These are phyloP conservation scores for Zosterops hypoxanthus DNA, from an alignment of 2,113 vertebrate species.

Conservation along the genomic window DNA sequence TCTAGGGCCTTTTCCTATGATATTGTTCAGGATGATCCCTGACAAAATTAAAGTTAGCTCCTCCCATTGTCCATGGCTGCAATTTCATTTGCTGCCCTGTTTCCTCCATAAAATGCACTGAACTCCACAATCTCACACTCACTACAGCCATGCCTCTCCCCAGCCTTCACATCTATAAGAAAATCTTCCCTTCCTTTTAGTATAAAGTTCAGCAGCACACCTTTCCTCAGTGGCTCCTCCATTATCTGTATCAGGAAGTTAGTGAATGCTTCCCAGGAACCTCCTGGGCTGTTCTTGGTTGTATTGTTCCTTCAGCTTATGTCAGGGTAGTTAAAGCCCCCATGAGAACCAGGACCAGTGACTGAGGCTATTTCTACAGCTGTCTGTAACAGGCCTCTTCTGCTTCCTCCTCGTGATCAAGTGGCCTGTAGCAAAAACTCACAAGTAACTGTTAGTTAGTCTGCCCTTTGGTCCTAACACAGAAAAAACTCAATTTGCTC, in stretches of 20 bases:
- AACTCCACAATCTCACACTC: not conserved
- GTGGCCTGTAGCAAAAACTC: not conserved
- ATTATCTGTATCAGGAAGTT: too few species aligned
- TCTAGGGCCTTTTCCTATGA: not conserved
- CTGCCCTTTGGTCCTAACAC: not conserved
- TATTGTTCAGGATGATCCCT: not conserved
- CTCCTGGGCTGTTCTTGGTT: not conserved
- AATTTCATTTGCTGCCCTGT: not conserved
- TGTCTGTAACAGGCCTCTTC: not conserved
- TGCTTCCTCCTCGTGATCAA: not conserved
- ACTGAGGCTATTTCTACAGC: not conserved
- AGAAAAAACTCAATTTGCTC: not conserved
- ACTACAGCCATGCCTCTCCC: not conserved
- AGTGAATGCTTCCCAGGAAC: not conserved
- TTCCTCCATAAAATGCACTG: not conserved
- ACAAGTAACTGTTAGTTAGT: too few species aligned
- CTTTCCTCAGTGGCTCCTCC: not conserved
- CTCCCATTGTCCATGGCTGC: not conserved
- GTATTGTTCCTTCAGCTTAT: not conserved
- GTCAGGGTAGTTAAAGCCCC: not conserved
- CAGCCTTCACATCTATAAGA: not conserved
- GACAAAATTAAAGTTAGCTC: fast-evolving
- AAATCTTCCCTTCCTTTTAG: not conserved
- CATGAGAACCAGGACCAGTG: not conserved
- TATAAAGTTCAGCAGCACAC: not conserved